phyloP scores from a whole-genome alignment of 1,140 invertebrate species.

The Saccostrea glomerata region DNA sequence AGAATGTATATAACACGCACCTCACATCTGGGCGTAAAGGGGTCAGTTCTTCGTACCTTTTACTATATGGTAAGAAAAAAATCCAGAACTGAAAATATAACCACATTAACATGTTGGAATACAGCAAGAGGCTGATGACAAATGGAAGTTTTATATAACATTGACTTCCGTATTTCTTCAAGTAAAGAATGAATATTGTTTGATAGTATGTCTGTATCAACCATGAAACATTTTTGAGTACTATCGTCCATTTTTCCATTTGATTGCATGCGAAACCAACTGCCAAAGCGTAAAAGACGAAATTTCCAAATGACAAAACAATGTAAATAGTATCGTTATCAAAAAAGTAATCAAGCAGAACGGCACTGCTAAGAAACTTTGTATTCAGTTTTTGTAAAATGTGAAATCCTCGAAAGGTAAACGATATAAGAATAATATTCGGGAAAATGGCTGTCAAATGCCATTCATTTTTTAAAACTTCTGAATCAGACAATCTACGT shows the following conservation, averaged over 20 bases:
- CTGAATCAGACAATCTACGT: background rate
- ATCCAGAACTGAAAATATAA: too few relatives aligned
- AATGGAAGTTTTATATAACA: background rate
- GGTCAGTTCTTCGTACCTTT: too few relatives aligned
- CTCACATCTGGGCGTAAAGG: too few relatives aligned
- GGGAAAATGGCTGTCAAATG: background rate
- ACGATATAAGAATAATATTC: background rate
- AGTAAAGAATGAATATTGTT: background rate
- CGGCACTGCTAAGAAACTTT: background rate
- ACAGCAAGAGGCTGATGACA: background rate
- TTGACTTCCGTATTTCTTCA: background rate
- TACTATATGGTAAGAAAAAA: too few relatives aligned
- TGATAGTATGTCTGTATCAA: background rate
- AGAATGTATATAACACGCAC: too few relatives aligned
- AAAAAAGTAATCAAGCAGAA: background rate
- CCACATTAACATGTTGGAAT: background rate
- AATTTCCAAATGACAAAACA: background rate
- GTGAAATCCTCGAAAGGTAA: background rate
- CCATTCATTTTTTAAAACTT: background rate
- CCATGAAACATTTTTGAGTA: background rate
- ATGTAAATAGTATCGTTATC: constrained; percentile 2
- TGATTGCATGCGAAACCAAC: background rate
- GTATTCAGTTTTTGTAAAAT: background rate
- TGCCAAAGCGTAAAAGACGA: background rate
- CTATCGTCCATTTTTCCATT: background rate